Base-by-base conservation (phyloP, 2,797 vertebrate species). In the Austrolebias charrua region DNA sequence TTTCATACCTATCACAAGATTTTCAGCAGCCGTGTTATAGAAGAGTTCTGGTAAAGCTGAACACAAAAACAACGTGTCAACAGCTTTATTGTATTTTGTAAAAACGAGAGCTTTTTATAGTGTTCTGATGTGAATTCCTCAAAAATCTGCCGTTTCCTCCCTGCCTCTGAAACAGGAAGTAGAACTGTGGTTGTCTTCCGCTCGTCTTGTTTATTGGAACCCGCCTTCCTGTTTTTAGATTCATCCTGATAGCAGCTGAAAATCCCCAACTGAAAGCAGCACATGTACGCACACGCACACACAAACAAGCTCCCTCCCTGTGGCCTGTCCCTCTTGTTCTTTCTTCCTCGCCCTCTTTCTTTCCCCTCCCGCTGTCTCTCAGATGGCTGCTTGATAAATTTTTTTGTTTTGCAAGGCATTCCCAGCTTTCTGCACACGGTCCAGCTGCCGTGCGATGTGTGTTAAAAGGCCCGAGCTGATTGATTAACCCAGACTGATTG, bases 141-240 rank as follows among this genome's bases (percentile, higher is more conserved):
- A 92, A 92, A 92, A 88, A 92, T 92, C 78, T 88, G 80, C 85
- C 31, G 80, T 89, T 92, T 92, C 92, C 92, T 92, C 85, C 78
- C 75, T 67, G 7, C 74, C 80, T 81, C 72, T 82, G 13, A 80
- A 85, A 86, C 85, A 89, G 91, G 92, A 93, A 92, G 87, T 89
- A 86, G 87, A 91, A 73, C 87, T 75, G 73, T 54, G 83, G 78
- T 87, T 28, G 75, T 86, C 88, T 89, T 90, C 85, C 90, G 76
- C 73, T 83, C 51, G 70, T 84, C 86, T 89, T 92, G 91, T 93
- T 92, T 92, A 92, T 91, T 91, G 85, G 80, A 90, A 85, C 82
- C 61, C 76, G 83, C 84, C 86, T 91, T 92, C 91, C 92, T 92
- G 91, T 93, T 93, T 91, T 92, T 83, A 89, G 92, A 92, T 93